Percentiles rank a stretch among this genome's conserved stretches.
phyloP scores from a whole-genome alignment of 2,113 vertebrate species.

The Odontesthes bonariensis region DNA sequence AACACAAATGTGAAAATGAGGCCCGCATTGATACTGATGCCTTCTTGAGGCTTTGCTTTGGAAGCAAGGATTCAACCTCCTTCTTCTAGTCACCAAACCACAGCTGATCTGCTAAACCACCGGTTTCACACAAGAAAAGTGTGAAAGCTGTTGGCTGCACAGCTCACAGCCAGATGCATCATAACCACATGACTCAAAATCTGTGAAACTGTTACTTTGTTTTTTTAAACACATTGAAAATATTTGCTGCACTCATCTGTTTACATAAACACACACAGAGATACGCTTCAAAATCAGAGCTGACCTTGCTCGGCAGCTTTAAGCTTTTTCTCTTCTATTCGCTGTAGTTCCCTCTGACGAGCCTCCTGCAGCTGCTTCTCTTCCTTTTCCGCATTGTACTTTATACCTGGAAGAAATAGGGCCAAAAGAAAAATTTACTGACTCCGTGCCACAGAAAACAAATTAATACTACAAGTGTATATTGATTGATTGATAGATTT shows the following conservation, averaged over 20 bases:
- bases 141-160: conserved; percentile 1
- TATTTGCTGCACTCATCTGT: background rate
- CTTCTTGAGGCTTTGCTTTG: background rate
- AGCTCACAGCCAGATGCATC: conserved; percentile 22
- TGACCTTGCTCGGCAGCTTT: conserved; percentile 93
- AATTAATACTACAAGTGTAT: background rate
- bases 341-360: conserved; percentile 92
- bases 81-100: background rate
- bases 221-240: background rate
- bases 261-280: background rate
- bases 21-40: background rate
- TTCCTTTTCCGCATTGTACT: conserved; percentile 96
- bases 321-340: conserved; percentile 96
- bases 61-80: background rate
- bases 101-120: conserved; percentile 12
- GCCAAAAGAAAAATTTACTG: background rate
- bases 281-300: background rate
- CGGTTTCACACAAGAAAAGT: conserved; percentile 4
- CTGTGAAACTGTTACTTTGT: background rate
- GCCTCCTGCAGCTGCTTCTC: conserved; percentile 91
- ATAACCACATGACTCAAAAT: conserved; percentile 11
- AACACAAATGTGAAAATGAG: conserved; percentile 29
- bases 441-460: background rate
- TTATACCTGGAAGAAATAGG: conserved; percentile 85
- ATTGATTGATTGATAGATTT: too few species aligned